A percentile compares a stretch with the other conserved stretches of the same genome.
Evolutionary conservation across 2,888 invertebrate species (phyloP).

Genomic region (Drosophila neonasuta): DNA sequence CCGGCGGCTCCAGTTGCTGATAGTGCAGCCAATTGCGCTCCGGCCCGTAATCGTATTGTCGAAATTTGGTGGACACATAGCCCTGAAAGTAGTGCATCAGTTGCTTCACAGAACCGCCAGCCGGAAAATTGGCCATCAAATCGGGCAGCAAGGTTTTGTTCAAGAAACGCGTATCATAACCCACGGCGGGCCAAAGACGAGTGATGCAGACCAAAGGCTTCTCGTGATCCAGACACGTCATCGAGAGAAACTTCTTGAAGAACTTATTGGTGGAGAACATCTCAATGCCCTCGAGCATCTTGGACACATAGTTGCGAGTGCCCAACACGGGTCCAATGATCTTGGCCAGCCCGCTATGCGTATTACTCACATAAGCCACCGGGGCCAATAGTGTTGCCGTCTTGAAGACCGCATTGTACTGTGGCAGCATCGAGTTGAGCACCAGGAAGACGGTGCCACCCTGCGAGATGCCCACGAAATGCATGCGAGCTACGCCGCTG

Average conservation of each 20-base stretch:
- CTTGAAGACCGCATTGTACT: conserved; percentile 79
- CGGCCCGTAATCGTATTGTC: conserved; percentile 80
- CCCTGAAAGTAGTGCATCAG: conserved; percentile 81
- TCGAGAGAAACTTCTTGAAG: conserved; percentile 79
- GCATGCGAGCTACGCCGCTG: conserved; percentile 75
- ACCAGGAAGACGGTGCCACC: conserved; percentile 80
- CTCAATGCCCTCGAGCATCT: conserved; percentile 79
- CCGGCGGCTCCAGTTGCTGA: conserved; percentile 78
- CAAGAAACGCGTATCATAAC: conserved; percentile 78
- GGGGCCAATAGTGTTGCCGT: conserved; percentile 80
- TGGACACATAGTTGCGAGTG: conserved; percentile 79
- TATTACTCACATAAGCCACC: conserved; percentile 80
- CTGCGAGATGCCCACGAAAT: conserved; percentile 80
- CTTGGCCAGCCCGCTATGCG: conserved; percentile 83
- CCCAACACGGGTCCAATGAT: conserved; percentile 85
- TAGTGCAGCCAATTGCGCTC: conserved; percentile 77
- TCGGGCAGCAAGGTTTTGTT: conserved; percentile 80
- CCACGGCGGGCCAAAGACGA: conserved; percentile 80
- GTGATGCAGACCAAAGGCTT: conserved; percentile 78
- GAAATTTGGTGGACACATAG: conserved; percentile 80
- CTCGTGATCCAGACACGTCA: conserved; percentile 79
- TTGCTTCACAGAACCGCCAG: conserved; percentile 81
- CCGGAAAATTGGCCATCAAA: conserved; percentile 80
- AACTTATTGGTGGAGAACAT: conserved; percentile 81
- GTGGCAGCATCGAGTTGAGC: conserved; percentile 79